Percentiles rank a stretch among this genome's conserved stretches.
Conservation (phyloP, 2,113 vertebrate genomes). For the Solenodon paradoxus region DNA sequence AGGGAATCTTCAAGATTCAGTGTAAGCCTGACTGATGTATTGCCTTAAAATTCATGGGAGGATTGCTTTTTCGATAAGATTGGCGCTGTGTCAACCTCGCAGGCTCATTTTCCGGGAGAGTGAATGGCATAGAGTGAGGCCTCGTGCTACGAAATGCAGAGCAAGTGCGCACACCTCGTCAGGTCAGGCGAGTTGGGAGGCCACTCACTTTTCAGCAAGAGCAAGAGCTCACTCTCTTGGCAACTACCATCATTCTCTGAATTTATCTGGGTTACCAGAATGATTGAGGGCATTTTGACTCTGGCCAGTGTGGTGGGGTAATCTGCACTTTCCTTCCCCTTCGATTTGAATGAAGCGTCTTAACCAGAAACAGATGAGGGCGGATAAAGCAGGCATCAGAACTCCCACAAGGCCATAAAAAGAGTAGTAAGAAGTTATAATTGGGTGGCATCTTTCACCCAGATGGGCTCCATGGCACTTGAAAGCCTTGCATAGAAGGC, state of each 20-base stretch:
- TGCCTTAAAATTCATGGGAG: background rate
- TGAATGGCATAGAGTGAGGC: background rate
- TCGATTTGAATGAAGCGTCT: conserved; percentile 3
- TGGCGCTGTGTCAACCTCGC: too few relatives aligned
- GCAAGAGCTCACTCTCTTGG: background rate
- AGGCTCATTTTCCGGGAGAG: background rate
- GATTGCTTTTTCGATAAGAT: background rate
- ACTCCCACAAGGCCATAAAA: conserved; percentile 23
- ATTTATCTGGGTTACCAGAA: background rate
- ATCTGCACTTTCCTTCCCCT: conserved; percentile 24
- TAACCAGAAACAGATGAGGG: conserved; percentile 54
- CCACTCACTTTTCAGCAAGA: background rate
- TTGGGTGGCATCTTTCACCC: conserved; percentile 51
- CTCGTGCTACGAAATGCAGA: rapidly evolving
- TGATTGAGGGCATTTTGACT: background rate
- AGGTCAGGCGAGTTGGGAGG: background rate
- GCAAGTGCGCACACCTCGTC: too few relatives aligned
- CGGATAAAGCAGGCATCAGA: background rate
- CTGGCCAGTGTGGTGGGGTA: background rate
- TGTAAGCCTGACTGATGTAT: background rate
- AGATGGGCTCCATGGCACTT: background rate
- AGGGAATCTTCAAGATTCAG: background rate
- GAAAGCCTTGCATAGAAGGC: background rate
- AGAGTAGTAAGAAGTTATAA: conserved; percentile 25
- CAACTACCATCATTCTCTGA: background rate